Base-by-base conservation (phyloP, 2,113 vertebrate species). In the Saguinus midas region DNA sequence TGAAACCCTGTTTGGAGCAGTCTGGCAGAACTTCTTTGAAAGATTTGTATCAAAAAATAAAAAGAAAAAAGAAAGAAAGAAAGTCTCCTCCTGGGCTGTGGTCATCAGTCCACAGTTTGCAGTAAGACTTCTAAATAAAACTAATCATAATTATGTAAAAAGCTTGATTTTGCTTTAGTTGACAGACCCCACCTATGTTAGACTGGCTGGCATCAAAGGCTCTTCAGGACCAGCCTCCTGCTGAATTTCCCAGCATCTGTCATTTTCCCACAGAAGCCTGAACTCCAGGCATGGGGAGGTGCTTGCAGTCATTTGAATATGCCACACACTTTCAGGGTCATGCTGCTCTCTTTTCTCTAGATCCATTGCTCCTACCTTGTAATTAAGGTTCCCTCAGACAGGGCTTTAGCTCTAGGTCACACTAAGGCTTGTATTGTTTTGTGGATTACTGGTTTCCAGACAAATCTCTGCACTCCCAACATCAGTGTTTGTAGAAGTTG, bases 291-390 rank as follows among this genome's bases (percentile, higher is more conserved):
- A 4, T 32, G n/a, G 13, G 1, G 9, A 35, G 61, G 2, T 6
- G 17, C 20, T 66, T 21, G 0, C 12, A 72, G 68, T 70, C 20
- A 29, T 2, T 6, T 1, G 0, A 13, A 11, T 20, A 23, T 1
- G 3, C 20, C 23, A 4, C 8, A 3, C 1, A 6, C 27, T 21
- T 70, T 37, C n/a, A 40, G 50, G 20, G 29, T 23, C 29, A 16
- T 13, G 43, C 45, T 40, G 40, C 0, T 96, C 25, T 29, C 21
- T 90, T 72, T 12, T 18, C n/a, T 72, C 23, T 61, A 21, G 29
- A 20, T 5, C 17, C 2, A 14, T 27, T 6, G 35, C 11, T 87
- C 48, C 86, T 66, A 37, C 55, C 43, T 76, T 21, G 3, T 18
- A 27, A 78, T 78, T 76, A 58, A 32, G 70, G 20, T 20, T 35